phyloP scores from a whole-genome alignment of 2,888 invertebrate genomes.

The Nymphalis urticae region DNA sequence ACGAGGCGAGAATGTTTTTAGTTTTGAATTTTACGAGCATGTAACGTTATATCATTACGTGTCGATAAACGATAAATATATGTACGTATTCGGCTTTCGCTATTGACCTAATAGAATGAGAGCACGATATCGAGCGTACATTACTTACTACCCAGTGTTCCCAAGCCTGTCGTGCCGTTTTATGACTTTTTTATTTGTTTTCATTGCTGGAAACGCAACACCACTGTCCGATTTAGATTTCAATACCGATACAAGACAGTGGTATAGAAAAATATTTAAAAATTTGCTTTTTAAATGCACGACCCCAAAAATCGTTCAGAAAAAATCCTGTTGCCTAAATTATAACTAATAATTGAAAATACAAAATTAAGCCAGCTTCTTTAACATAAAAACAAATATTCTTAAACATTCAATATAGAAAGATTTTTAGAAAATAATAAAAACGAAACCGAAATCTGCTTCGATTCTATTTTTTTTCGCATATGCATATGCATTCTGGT shows the following conservation, averaged over 20 bases:
- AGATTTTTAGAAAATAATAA: too few species aligned
- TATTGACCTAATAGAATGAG: slow-evolving; percentile 69
- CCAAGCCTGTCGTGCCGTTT: slow-evolving; percentile 74
- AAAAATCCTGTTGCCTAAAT: too few species aligned
- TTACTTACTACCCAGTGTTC: slow-evolving; percentile 69
- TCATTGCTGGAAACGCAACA: slow-evolving; percentile 73
- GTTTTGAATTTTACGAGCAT: slow-evolving; percentile 69
- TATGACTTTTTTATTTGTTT: slow-evolving; percentile 79
- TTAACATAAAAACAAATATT: too few species aligned
- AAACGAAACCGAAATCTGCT: too few species aligned
- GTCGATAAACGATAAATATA: slow-evolving; percentile 74
- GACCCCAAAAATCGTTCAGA: not conserved
- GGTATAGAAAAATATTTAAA: slow-evolving; percentile 10
- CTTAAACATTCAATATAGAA: too few species aligned
- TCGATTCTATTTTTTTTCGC: too few species aligned
- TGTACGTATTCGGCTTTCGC: slow-evolving; percentile 57
- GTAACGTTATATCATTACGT: slow-evolving; percentile 73
- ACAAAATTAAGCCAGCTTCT: too few species aligned
- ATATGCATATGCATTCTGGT: too few species aligned
- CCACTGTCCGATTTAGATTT: slow-evolving; percentile 70
- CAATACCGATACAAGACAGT: slow-evolving; percentile 22
- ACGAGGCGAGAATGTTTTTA: slow-evolving; percentile 55
- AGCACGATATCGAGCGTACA: slow-evolving; percentile 65
- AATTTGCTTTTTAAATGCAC: not conserved
- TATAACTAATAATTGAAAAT: too few species aligned